Evolutionary conservation across 37 sponge, comb jelly and placozoan genomes (phyloP), one percentile per base, ranked within the genome.

Genomic region (Haliclona indistincta): DNA sequence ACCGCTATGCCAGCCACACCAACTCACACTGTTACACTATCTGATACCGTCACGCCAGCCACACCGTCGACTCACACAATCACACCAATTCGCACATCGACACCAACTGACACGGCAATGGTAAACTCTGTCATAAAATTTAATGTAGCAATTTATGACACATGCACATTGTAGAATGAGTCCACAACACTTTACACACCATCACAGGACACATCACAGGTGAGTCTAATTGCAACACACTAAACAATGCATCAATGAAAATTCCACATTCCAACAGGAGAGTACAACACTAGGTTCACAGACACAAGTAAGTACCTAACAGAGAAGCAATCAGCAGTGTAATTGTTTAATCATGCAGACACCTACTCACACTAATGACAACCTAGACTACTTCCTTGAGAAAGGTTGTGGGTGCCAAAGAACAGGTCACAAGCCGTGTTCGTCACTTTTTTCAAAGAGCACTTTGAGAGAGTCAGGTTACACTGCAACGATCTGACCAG

Each of bases 331-430:
- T 49, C 11, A 49, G 11, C 11, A 11, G 17, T 49, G 52, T 19
- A 49, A 17, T 17, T 28, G 15, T 28, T 20, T 60, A 20, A 20
- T 60, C 19, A 60, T 17, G 17, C 15, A 23, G 4, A 5, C 5
- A 23, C 23, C 5, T 28, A 28, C 56, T 28, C 23, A 23, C 56
- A 7, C 26, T 55, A 28, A 55, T 28, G 26, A 28, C 26, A 28
- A 55, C 6, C 56, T 55, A 5, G 56, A 7, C 3, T 28, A 55
- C 26, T 55, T 55, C 56, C 56, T 55, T 55, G 56, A 55, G 7
- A 55, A 55, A 7, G 56, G 56, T 3, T 63, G 30, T 10, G 34
- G 64, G 30, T 63, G 62, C 62, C 17, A 60, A 7, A 63, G 64
- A 37, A 37, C 30, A 8, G 4, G 68, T 20, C 44, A n/a, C n/a